Percentiles rank a stretch among this genome's conserved stretches.
Conservation (phyloP, 2,113 vertebrate species). For the Struthio camelus region DNA sequence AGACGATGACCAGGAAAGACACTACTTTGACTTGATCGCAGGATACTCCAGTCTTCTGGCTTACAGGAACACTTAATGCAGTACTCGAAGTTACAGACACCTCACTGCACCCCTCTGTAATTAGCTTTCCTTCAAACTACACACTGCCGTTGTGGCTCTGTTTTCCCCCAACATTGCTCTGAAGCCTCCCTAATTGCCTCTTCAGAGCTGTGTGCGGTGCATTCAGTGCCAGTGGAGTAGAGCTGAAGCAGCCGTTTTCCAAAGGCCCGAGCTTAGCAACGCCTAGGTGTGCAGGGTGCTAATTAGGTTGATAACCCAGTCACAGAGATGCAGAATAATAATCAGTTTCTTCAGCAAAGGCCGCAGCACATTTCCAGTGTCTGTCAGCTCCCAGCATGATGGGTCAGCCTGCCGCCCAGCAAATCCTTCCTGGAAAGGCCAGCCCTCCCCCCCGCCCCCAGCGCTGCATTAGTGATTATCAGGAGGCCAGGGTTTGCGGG, state of each 20-base stretch:
- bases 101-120: not conserved
- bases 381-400: fast-evolving
- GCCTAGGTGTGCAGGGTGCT: not conserved
- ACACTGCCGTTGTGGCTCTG: not conserved
- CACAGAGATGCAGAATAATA: not conserved
- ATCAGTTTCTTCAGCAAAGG: not conserved
- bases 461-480: not conserved
- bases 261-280: not conserved
- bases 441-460: not conserved
- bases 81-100: not conserved
- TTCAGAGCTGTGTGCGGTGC: fast-evolving
- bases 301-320: not conserved
- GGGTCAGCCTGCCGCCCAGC: not conserved
- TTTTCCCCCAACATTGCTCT: not conserved
- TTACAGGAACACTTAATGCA: fast-evolving
- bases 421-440: not conserved
- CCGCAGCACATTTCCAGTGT: not conserved
- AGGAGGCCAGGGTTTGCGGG: not conserved
- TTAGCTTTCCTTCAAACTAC: not conserved
- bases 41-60: not conserved
- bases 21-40: not conserved
- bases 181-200: not conserved
- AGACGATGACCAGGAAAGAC: not conserved
- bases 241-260: not conserved
- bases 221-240: fast-evolving